A percentile compares a stretch with the other conserved stretches of the same genome.
Conservation (phyloP, 2,113 vertebrate genomes). For the Stegostoma tigrinum region DNA sequence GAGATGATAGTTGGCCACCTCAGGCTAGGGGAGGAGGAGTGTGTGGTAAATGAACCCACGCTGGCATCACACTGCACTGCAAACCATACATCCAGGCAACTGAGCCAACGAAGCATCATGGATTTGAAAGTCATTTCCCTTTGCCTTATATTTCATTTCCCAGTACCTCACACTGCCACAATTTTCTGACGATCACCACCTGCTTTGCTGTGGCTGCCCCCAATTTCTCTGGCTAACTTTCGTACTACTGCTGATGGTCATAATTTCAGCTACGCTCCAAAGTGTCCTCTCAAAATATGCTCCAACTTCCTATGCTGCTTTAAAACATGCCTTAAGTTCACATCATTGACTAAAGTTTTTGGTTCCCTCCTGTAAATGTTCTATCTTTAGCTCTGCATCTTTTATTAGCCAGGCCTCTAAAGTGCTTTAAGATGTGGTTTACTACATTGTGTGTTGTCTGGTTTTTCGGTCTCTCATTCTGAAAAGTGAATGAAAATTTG, state of each 20-base stretch:
- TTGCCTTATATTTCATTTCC: neutral
- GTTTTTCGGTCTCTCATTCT: neutral
- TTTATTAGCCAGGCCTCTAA: neutral
- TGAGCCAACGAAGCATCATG: too few relatives aligned
- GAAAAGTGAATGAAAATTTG: neutral
- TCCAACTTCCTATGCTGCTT: neutral
- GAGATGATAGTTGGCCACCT: too few relatives aligned
- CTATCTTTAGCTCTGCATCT: neutral
- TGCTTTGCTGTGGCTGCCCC: neutral
- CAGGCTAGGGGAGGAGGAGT: too few relatives aligned
- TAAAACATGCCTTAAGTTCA: neutral
- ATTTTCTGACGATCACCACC: neutral
- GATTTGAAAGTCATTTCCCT: neutral
- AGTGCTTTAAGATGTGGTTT: neutral
- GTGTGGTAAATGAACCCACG: too few relatives aligned
- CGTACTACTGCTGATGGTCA: neutral
- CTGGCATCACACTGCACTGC: too few relatives aligned
- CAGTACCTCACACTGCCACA: neutral
- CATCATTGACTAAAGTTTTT: neutral
- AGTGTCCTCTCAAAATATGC: neutral
- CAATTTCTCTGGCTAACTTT: neutral
- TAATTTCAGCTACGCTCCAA: neutral
- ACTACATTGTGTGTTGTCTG: neutral
- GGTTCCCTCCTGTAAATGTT: neutral
- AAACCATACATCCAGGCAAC: too few relatives aligned